Conservation (phyloP, 1,140 invertebrate genomes). For the Drosophila tropicalis region DNA sequence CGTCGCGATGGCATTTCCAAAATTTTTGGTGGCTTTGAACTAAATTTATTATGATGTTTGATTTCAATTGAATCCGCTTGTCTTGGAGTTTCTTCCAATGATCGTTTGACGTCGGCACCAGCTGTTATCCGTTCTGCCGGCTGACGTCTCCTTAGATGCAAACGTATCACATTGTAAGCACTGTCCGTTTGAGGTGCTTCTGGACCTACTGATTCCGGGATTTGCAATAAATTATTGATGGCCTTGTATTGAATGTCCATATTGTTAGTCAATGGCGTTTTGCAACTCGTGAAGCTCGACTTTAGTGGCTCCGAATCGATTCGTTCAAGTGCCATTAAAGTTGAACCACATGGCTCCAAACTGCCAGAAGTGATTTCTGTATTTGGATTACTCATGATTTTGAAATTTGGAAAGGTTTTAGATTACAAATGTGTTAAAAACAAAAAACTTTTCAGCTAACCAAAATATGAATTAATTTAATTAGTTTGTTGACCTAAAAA, state of each 20-base stretch:
- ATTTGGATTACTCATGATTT: neutral
- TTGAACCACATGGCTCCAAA: neutral
- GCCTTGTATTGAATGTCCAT: neutral
- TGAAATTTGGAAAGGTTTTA: neutral
- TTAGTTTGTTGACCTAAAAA: no score
- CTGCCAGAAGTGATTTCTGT: neutral
- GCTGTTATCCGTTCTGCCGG: neutral
- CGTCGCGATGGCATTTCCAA: no score
- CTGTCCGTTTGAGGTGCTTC: neutral
- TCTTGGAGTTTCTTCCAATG: no score
- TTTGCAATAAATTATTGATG: neutral
- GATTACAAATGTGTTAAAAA: neutral
- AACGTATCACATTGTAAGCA: neutral
- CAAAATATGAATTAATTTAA: no score
- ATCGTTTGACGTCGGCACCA: neutral
- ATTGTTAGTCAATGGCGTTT: constrained; percentile 1
- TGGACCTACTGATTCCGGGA: neutral
- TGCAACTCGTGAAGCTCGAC: neutral
- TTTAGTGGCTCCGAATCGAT: neutral
- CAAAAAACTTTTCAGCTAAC: neutral
- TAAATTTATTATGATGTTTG: no score
- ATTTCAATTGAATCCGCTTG: no score
- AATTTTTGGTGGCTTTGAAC: neutral
- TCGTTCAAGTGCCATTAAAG: constrained; percentile 3
- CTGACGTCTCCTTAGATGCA: neutral